phyloP scores from a whole-genome alignment of 2,888 invertebrate species.

The Netelia virgata region DNA sequence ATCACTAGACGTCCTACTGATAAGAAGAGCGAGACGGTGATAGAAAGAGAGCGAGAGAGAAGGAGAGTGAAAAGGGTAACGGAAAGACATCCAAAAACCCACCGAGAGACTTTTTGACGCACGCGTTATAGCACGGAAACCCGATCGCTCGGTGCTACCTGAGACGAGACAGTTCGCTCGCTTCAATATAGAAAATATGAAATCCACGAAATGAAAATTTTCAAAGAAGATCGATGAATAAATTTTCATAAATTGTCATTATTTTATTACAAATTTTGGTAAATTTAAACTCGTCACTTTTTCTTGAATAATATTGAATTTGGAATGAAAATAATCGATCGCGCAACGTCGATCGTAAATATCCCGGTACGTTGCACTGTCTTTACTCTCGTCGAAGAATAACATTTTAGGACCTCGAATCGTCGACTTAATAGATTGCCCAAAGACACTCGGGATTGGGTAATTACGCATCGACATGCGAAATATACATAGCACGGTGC shows the following conservation, averaged over 20 bases:
- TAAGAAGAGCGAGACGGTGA: conserved; percentile 20
- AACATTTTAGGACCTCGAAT: neutral
- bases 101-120: neutral
- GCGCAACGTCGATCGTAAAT: neutral
- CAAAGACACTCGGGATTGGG: neutral
- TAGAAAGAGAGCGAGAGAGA: conserved; percentile 15
- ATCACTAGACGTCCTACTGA: conserved; percentile 31
- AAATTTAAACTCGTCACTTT: no score
- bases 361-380: neutral
- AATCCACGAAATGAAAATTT: no score
- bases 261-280: no score
- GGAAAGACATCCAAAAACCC: neutral
- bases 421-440: neutral
- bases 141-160: no score
- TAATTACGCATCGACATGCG: neutral
- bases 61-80: conserved; percentile 4
- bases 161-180: no score
- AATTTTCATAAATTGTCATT: no score
- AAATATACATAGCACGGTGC: neutral
- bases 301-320: no score
- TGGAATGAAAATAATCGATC: neutral
- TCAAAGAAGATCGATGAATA: no score
- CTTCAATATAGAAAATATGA: no score
- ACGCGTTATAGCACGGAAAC: neutral
- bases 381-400: neutral